Conservation (phyloP, 2,113 vertebrate species). For the Lipophrys pholis region DNA sequence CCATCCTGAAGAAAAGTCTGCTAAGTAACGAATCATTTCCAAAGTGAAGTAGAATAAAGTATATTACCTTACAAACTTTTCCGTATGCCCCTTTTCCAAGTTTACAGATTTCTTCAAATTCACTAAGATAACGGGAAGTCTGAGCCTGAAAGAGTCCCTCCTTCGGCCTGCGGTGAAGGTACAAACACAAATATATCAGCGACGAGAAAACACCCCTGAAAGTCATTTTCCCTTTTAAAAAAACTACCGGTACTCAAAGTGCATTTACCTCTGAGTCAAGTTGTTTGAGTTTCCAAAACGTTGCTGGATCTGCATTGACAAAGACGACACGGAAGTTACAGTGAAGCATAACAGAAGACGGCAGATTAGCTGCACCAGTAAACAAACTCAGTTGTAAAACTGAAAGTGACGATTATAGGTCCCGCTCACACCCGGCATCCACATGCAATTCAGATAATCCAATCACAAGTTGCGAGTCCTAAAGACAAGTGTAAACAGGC, state of each 20-base stretch:
- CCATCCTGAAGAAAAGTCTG: not conserved
- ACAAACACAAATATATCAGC: conserved; percentile 2
- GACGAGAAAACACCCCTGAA: too few species aligned
- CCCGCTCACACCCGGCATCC: too few species aligned
- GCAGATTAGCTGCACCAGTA: too few species aligned
- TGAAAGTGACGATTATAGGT: too few species aligned
- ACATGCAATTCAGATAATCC: too few species aligned
- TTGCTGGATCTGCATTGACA: conserved; percentile 69
- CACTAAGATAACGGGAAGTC: conserved; percentile 94
- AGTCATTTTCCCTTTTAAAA: too few species aligned
- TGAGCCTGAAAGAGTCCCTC: conserved; percentile 91
- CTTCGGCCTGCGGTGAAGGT: conserved; percentile 81
- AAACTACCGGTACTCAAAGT: too few species aligned
- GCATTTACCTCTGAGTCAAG: conserved; percentile 74
- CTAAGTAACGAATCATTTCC: not conserved
- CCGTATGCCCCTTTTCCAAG: conserved; percentile 96
- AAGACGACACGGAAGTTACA: conserved; percentile 3
- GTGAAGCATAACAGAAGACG: too few species aligned
- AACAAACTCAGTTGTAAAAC: too few species aligned
- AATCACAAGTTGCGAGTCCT: too few species aligned
- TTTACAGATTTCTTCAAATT: conserved; percentile 92
- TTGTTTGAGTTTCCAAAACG: conserved; percentile 59
- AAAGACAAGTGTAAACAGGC: too few species aligned
- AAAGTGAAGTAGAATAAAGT: not conserved
- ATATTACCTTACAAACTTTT: conserved; percentile 93